A percentile compares a stretch with the other conserved stretches of the same genome.
phyloP scores from a whole-genome alignment of 2,888 invertebrate species.

The Macrostomum cliftonense region DNA sequence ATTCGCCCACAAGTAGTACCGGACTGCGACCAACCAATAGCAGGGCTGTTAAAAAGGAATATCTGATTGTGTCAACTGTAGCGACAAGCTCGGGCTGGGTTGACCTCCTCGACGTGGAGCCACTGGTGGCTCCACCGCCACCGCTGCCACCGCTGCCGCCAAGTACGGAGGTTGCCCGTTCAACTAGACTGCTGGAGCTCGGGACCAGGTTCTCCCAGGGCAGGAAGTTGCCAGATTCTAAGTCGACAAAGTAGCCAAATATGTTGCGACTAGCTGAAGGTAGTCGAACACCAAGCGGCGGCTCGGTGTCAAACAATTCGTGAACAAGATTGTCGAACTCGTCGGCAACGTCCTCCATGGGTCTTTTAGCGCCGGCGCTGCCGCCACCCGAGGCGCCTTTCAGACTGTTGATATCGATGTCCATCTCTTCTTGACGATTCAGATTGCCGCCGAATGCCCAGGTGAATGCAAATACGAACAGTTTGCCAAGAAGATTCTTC shows the following conservation, averaged over 20 bases:
- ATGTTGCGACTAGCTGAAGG: conserved; percentile 31
- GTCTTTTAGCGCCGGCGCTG: conserved; percentile 8
- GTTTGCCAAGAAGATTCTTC: conserved; percentile 27
- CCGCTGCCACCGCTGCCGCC: conserved; percentile 10
- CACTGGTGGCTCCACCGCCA: background rate
- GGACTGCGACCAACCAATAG: conserved; percentile 29
- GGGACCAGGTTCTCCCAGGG: conserved; percentile 34
- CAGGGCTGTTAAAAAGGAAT: conserved; percentile 30
- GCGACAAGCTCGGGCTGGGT: conserved; percentile 23
- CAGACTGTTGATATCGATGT: conserved; percentile 20
- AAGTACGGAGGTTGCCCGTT: background rate
- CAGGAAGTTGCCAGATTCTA: conserved; percentile 32
- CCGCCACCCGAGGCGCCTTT: background rate
- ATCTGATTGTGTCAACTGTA: conserved; percentile 35
- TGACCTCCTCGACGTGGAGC: background rate
- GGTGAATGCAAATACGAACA: conserved; percentile 34
- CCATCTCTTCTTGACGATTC: conserved; percentile 27
- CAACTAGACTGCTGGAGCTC: no score
- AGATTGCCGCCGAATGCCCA: conserved; percentile 36
- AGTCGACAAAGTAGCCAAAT: conserved; percentile 35
- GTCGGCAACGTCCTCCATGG: conserved; percentile 24
- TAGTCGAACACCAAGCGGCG: conserved; percentile 30
- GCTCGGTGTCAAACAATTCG: conserved; percentile 33
- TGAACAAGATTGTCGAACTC: conserved; percentile 36
- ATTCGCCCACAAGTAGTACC: conserved; percentile 32